Base-by-base conservation (phyloP, 1,140 invertebrate genomes). In the Lepidurus couesii region DNA sequence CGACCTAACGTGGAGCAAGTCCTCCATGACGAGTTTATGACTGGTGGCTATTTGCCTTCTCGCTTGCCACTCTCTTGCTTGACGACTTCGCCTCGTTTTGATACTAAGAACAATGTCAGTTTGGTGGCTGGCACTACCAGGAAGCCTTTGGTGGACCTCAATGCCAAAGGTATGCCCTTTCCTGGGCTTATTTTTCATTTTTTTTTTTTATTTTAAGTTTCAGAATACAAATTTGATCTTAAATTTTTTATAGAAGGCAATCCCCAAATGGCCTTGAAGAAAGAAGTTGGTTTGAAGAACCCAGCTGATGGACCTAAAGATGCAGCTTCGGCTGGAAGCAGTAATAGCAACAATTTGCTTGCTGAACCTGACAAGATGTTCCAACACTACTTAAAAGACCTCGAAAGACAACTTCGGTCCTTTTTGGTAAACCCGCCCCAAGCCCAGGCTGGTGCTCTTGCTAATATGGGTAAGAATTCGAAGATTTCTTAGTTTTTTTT, bases 21-120 rank as follows among this genome's bases (percentile, higher is more conserved):
- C 77, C 82, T 90, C 4, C 83, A 85, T 73, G 86, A 89, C 82
- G 86, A 89, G 77, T 91, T 90, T 81, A 87, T 90, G 82, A 86
- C 84, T 7, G 83, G 83, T 81, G 86, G 88, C 78, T 96, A 91
- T 83, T 87, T 95, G 84, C 96, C 96, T 0, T 85, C 87, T 42
- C 89, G 91, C 78, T 87, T 98, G 79, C 96, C 96, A 10, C 87
- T 90, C 1, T 97, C 95, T 77, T 96, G 95, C 84, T 87, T 98
- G 76, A 95, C 95, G 7, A 96, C 94, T 87, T 93, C 94, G 7
- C 97, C 97, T 4, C 88, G 95, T 78, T 91, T 94, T 44, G 92
- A 94, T 77, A 81, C 81, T n/a, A 83, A 82, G 45, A 76, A 80
- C 42, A 83, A 80, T 76, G 47, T 44, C 44, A 78, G 78, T 34